A percentile compares a stretch with the other conserved stretches of the same genome.
Conservation (phyloP, 2,888 invertebrate genomes). For the Cataglyphis cursor region DNA sequence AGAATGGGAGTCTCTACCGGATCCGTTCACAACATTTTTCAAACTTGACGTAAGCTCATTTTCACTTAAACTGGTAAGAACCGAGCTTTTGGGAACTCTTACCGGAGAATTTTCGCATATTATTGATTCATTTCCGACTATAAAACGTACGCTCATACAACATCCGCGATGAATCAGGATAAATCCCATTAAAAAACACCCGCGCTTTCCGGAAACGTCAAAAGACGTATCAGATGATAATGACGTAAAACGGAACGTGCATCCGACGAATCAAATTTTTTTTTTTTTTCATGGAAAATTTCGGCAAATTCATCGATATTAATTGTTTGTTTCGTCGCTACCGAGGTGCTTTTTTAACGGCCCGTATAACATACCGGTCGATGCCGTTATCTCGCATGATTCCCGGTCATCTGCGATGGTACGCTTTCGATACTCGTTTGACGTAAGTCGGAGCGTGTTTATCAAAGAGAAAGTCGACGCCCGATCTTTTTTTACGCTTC, state of each 20-base stretch:
- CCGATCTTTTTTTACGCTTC: constrained; percentile 45
- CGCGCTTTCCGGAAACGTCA: neutral
- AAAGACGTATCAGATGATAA: constrained; percentile 2
- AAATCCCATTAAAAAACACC: neutral
- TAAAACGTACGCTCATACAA: neutral
- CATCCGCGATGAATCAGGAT: constrained; percentile 21
- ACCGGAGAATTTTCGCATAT: constrained; percentile 10
- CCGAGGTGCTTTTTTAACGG: neutral
- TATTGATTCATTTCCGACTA: constrained; percentile 38
- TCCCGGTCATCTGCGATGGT: constrained; percentile 28
- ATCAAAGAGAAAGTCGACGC: constrained; percentile 70
- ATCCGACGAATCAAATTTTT: constrained; percentile 26
- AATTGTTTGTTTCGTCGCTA: neutral
- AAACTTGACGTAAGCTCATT: constrained; percentile 19
- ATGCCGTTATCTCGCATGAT: constrained; percentile 41
- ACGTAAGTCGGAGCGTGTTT: constrained; percentile 62
- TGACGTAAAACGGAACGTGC: constrained; percentile 20
- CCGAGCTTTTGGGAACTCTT: constrained; percentile 1
- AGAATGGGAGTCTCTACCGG: neutral
- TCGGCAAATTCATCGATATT: neutral
- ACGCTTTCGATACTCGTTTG: constrained; percentile 54
- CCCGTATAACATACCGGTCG: neutral
- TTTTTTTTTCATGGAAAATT: neutral
- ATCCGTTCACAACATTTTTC: neutral
- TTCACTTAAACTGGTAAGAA: neutral